phyloP scores from a whole-genome alignment of 1,140 invertebrate genomes.

The Drosophila oshimai region DNA sequence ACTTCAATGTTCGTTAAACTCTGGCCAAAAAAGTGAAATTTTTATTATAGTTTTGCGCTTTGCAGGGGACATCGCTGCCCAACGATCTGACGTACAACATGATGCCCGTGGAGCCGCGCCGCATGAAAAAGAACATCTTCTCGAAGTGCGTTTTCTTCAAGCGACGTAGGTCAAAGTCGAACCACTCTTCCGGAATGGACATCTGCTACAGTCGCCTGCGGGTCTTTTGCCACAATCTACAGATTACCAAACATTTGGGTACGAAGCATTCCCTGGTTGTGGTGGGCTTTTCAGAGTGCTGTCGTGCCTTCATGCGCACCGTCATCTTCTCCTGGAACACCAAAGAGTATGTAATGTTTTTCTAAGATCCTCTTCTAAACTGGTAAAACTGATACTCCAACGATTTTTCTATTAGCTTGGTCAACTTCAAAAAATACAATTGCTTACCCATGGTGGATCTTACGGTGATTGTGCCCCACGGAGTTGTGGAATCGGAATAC shows the following conservation, averaged over 20 bases:
- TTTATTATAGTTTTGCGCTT: neutral
- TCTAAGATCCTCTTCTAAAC: no score
- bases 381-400: no score
- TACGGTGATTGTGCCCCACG: slow-evolving; percentile 33
- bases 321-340: slow-evolving; percentile 58
- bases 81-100: slow-evolving; percentile 52
- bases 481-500: slow-evolving; percentile 55
- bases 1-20: neutral
- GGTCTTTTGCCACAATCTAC: slow-evolving; percentile 48
- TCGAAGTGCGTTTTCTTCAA: slow-evolving; percentile 23
- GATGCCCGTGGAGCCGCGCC: slow-evolving; percentile 62
- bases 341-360: slow-evolving; percentile 54
- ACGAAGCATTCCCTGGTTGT: slow-evolving; percentile 21
- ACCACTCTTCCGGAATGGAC: neutral
- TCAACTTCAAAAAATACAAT: slow-evolving; percentile 22
- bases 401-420: neutral
- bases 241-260: slow-evolving; percentile 33
- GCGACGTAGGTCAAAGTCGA: neutral
- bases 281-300: slow-evolving; percentile 40
- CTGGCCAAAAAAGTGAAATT: neutral
- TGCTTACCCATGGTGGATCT: slow-evolving; percentile 54
- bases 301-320: slow-evolving; percentile 40
- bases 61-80: slow-evolving; percentile 23
- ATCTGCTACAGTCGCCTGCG: slow-evolving; percentile 13
- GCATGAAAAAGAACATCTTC: slow-evolving; percentile 39